Percentiles rank a stretch among this genome's conserved stretches.
Conservation (phyloP, 2,888 invertebrate genomes). For the Ditylenchus weischeri region DNA sequence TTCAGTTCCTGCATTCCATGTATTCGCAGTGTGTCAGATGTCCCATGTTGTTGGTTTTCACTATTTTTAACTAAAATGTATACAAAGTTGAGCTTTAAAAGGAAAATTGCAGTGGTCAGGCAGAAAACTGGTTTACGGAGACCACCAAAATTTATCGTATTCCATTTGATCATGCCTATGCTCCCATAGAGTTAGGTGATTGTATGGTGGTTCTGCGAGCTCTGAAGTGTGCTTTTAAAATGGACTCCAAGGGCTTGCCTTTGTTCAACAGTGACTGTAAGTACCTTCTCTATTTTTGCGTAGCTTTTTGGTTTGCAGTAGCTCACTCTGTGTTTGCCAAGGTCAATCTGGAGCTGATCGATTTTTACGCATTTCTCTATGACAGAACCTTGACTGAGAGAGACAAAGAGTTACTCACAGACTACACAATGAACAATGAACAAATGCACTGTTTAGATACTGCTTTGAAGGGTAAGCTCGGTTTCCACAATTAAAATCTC, state of each 20-base stretch:
- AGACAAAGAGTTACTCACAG: neutral
- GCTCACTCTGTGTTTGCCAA: neutral
- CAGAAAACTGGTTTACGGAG: neutral
- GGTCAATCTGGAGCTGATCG: constrained; percentile 10
- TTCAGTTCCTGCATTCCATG: too few relatives aligned
- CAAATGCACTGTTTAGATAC: neutral
- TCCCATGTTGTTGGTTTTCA: too few relatives aligned
- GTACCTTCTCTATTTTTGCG: neutral
- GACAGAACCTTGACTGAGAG: neutral
- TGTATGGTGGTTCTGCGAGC: neutral
- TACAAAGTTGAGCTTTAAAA: neutral
- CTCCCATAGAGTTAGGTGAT: neutral
- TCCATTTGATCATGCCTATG: neutral
- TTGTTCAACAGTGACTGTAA: constrained; percentile 5
- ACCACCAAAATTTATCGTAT: neutral
- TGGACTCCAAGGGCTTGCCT: constrained; percentile 6
- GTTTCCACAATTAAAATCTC: neutral
- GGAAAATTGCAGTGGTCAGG: neutral
- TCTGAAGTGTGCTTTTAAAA: neutral
- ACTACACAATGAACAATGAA: neutral
- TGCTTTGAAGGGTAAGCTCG: neutral
- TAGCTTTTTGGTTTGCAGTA: neutral
- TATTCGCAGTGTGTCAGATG: too few relatives aligned
- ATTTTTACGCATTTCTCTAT: neutral
- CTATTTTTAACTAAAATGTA: too few relatives aligned